Conservation (phyloP, 1,140 invertebrate species). For the Bombus haemorrhoidalis region DNA sequence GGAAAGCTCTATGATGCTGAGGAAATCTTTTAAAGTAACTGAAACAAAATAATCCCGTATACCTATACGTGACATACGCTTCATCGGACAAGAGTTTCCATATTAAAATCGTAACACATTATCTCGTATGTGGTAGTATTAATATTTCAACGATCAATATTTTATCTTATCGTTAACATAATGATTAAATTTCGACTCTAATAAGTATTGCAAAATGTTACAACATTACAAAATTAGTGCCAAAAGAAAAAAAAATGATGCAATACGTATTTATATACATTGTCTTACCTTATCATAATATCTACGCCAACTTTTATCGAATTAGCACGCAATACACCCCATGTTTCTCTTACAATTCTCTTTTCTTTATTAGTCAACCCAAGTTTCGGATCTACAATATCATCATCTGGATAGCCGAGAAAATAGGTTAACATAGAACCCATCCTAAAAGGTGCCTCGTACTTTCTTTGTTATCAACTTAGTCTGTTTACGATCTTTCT, state of each 20-base stretch:
- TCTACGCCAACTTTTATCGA: conserved; percentile 79
- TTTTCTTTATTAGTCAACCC: conserved; percentile 81
- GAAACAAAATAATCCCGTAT: not conserved
- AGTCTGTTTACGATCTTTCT: too few species aligned
- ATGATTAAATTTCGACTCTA: not conserved
- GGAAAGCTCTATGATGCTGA: conserved; percentile 85
- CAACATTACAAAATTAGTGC: too few species aligned
- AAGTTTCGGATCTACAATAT: conserved; percentile 45
- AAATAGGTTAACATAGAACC: conserved; percentile 1
- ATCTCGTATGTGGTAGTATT: not conserved
- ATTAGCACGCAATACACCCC: conserved; percentile 81
- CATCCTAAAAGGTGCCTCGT: not conserved
- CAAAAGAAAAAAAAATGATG: too few species aligned
- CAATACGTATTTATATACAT: too few species aligned
- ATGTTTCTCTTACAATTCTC: conserved; percentile 79
- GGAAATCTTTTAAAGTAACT: conserved; percentile 87
- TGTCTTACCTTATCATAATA: conserved; percentile 82
- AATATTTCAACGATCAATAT: not conserved
- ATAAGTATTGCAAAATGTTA: too few species aligned
- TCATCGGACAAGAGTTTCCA: not conserved
- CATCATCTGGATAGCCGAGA: not conserved
- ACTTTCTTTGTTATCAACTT: not conserved
- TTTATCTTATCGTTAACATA: not conserved
- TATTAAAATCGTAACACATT: not conserved
- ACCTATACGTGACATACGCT: not conserved